Evolutionary conservation across 2,797 vertebrate genomes (phyloP), one percentile per base, ranked within the genome.

Genomic region (Coregonus ussuriensis): DNA sequence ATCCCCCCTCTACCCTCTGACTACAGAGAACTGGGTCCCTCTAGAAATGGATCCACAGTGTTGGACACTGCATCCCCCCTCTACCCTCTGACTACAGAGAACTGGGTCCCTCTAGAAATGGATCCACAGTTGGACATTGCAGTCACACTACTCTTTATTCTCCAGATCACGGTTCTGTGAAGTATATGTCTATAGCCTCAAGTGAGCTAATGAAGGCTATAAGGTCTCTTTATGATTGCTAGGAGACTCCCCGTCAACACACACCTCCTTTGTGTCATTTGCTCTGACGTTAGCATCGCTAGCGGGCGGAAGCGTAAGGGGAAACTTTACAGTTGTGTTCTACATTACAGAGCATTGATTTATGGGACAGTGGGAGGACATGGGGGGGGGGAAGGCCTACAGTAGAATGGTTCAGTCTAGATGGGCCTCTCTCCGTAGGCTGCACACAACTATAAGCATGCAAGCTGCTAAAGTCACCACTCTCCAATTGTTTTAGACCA

Each of bases 401-500:
- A 29, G 11, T 16, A 51, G n/a, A n/a, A 18, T n/a, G n/a, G n/a
- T 6, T 29, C 18, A 25, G 52, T 29, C 56, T 5, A 54, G 53
- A 25, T 25, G 25, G 25, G 25, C 25, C 25, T 25, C 25, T 25
- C 25, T 25, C 54, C 21, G 25, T n/a, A 37, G 56, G 56, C 5
- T 1, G 2, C 31, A 63, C 72, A 74, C 53, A 63, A 11, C 53
- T n/a, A 35, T 11, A 74, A 53, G 51, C 72, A 74, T 15, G 6
- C 54, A 33, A 1, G 37, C 56, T 71, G 51, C 51, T 69, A 80
- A 80, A 62, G 83, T 76, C 33, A 21, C 47, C 79, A 66, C 74
- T 16, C 73, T 6, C 72, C 25, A 14, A 37, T 25, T 29, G 25
- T 25, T 4, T 65, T 29, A 65, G 21, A 59, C 18, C 56, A n/a